Evolutionary conservation across 2,113 vertebrate genomes (phyloP).

Genomic region (Pollachius pollachius): DNA sequence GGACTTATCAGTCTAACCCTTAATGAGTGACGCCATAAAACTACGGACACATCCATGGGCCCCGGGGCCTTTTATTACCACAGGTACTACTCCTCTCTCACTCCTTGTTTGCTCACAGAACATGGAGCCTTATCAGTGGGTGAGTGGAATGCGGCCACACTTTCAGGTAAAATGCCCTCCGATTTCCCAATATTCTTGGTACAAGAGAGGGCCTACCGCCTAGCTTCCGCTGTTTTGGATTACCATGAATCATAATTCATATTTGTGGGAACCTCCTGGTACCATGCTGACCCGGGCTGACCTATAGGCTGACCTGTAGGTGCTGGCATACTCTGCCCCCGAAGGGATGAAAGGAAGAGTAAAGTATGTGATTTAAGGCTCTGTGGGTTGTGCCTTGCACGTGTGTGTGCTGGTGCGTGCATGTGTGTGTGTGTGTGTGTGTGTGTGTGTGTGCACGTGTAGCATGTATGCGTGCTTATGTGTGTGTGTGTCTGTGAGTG

Average conservation of each 20-base stretch:
- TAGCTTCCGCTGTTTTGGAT: neutral
- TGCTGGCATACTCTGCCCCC: conserved; percentile 30
- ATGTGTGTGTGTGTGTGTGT: neutral
- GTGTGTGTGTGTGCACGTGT: neutral
- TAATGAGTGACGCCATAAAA: conserved; percentile 55
- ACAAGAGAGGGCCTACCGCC: too few species aligned
- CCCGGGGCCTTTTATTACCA: conserved; percentile 36
- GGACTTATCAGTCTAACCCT: conserved; percentile 36
- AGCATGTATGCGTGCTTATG: neutral
- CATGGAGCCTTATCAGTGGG: conserved; percentile 57
- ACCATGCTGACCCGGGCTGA: neutral
- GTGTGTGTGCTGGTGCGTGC: neutral
- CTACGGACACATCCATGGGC: conserved; percentile 23
- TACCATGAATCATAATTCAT: conserved; percentile 11
- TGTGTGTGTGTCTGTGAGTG: neutral
- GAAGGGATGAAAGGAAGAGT: conserved; percentile 22
- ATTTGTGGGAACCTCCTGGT: neutral
- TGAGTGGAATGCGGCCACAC: conserved; percentile 27
- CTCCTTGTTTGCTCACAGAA: conserved; percentile 49
- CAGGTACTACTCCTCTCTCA: conserved; percentile 33
- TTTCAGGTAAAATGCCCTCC: neutral
- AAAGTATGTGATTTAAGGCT: conserved; percentile 35
- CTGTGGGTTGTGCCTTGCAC: neutral
- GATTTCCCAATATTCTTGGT: neutral
- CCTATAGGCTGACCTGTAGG: neutral